Conservation (phyloP, 2,888 invertebrate species). For the Melanotus villosus region DNA sequence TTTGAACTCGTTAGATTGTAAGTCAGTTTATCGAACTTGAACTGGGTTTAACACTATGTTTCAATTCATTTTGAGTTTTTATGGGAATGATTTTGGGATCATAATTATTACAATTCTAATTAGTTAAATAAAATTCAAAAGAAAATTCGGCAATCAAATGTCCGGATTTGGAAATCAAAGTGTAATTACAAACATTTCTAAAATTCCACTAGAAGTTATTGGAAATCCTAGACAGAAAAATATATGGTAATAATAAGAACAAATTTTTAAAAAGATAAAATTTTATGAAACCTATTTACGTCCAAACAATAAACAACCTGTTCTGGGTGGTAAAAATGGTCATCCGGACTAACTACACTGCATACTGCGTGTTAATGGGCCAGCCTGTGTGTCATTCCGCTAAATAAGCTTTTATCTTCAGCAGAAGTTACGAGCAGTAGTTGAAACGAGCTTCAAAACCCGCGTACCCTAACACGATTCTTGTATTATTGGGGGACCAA, state of each 20-base stretch:
- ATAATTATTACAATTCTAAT: too few relatives aligned
- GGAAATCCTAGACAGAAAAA: background rate
- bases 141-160: too few relatives aligned
- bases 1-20: too few relatives aligned
- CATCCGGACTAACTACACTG: conserved; percentile 47
- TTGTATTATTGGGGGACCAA: conserved; percentile 58
- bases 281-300: conserved; percentile 52
- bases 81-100: too few relatives aligned
- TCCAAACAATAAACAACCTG: conserved; percentile 53
- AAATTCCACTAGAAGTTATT: too few relatives aligned
- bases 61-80: too few relatives aligned
- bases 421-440: conserved; percentile 53
- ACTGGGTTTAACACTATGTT: too few relatives aligned
- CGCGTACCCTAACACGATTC: conserved; percentile 58
- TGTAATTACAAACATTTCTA: too few relatives aligned
- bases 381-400: conserved; percentile 46
- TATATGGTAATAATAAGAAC: conserved; percentile 52
- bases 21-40: too few relatives aligned
- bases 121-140: too few relatives aligned
- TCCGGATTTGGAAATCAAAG: too few relatives aligned
- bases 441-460: conserved; percentile 41
- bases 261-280: conserved; percentile 62
- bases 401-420: conserved; percentile 46
- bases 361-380: conserved; percentile 56
- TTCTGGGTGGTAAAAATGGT: conserved; percentile 58